These are phyloP conservation scores for Peromyscus aztecus DNA, from an alignment of 2,797 vertebrate species.

Conservation along the genomic window DNA sequence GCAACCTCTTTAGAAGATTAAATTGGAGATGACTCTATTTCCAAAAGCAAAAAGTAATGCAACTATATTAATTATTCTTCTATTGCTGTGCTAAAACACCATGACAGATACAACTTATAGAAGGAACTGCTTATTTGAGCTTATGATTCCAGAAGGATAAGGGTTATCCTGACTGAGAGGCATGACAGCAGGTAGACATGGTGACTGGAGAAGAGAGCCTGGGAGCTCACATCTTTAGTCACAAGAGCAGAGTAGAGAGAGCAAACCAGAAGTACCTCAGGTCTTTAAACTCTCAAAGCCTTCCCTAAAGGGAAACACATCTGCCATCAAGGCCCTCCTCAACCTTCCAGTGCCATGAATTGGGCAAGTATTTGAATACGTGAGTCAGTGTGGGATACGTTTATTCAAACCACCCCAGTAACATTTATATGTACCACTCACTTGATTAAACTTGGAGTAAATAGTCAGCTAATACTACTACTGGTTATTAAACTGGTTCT, in stretches of 20 bases:
- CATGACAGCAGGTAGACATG: background rate
- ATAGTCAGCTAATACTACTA: background rate
- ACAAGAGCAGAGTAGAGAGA: background rate
- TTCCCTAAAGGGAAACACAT: fast-evolving
- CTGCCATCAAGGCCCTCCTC: too few relatives aligned
- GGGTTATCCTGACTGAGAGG: background rate
- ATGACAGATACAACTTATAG: background rate
- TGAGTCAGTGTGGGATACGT: background rate
- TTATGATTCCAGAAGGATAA: background rate
- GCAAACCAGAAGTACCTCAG: background rate
- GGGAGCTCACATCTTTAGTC: background rate
- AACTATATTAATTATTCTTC: background rate
- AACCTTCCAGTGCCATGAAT: background rate
- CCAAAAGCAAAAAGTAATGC: background rate
- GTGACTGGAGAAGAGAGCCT: background rate
- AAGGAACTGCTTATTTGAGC: background rate
- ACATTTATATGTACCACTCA: background rate
- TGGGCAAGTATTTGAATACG: background rate
- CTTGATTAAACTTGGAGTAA: background rate
- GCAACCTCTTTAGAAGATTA: background rate
- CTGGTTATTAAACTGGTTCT: background rate
- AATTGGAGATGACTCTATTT: background rate
- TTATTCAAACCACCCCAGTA: background rate
- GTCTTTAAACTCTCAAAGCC: background rate
- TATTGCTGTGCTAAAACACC: background rate